Base-by-base conservation (phyloP, 2,113 vertebrate species). In the Piaya cayana region DNA sequence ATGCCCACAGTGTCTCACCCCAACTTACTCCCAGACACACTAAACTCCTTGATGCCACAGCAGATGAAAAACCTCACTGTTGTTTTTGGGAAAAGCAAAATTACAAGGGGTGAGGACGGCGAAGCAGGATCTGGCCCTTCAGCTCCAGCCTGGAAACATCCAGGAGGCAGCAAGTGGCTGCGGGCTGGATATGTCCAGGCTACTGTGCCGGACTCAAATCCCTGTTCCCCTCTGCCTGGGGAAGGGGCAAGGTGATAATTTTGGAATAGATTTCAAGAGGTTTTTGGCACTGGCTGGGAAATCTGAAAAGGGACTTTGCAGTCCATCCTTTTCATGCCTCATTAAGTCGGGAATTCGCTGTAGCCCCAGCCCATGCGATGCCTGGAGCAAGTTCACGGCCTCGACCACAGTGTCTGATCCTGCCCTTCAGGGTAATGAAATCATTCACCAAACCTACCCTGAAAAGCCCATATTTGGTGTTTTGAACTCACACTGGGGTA, bases 381-480 rank as follows among this genome's bases (percentile, higher is more conserved):
- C 94, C 86, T 43, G 85, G 43, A 64, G 92, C 96, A 97, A 94
- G 95, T 97, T 97, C 96, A 96, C 34, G 53, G 93, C 87, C 81
- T 82, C 53, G 4, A 23, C 53, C 11, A 3, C 37, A 15, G 53
- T 65, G 12, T 29, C 86, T 25, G 70, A 92, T 89, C 70, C 84
- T 93, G 55, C 74, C 70, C 62, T 79, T 60, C 74, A 17, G 39
- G 69, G 18, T 53, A 72, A 82, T 23, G 27, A 70, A 90, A 90
- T 80, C 23, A 25, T 12, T 87, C 2, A 2, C 56, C 37, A 78
- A 76, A 74, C 22, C 53, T 68, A 63, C 58, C n/a, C 83, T 21
- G 47, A 88, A 95, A 92, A 90, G 37, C 19, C 76, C 36, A 75
- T 56, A 67, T 82, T 53, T 43, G 75, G 71, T 34, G 16, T 59